Evolutionary conservation across 1,140 invertebrate genomes (phyloP).

Genomic region (Lepidurus couesii): DNA sequence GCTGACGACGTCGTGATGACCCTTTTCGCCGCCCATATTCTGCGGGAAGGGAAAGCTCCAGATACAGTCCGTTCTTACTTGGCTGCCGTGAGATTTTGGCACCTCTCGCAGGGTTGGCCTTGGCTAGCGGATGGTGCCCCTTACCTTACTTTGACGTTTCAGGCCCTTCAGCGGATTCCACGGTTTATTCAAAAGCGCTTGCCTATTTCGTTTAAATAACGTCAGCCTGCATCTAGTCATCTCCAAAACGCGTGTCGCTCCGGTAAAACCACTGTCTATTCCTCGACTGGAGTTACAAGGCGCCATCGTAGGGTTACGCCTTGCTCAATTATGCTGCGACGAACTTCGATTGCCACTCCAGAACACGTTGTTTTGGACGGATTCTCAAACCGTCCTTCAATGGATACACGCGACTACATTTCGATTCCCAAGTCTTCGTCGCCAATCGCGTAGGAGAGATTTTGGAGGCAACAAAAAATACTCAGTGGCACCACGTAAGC

Average conservation of each 20-base stretch:
- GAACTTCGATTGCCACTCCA: not conserved
- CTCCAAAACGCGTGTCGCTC: not conserved
- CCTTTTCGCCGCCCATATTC: too few species aligned
- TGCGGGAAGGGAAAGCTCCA: too few species aligned
- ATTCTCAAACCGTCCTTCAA: constrained; percentile 28
- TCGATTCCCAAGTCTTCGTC: constrained; percentile 32
- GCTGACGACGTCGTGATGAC: too few species aligned
- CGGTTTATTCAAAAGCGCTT: too few species aligned
- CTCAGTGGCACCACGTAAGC: constrained; percentile 25
- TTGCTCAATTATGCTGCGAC: not conserved
- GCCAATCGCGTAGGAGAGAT: constrained; percentile 29
- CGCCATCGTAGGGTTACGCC: not conserved
- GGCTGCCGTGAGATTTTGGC: too few species aligned
- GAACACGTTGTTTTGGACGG: constrained; percentile 26
- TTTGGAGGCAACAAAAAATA: not conserved
- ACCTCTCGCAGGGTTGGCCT: too few species aligned
- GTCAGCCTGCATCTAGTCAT: not conserved
- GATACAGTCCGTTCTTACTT: too few species aligned
- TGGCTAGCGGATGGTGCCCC: too few species aligned
- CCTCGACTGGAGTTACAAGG: not conserved
- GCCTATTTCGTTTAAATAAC: too few species aligned
- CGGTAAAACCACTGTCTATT: not conserved
- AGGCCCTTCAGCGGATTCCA: too few species aligned
- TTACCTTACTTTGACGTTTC: too few species aligned
- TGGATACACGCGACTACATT: constrained; percentile 23